Base-by-base conservation (phyloP, 2,113 vertebrate species). In the Apaloderma vittatum region DNA sequence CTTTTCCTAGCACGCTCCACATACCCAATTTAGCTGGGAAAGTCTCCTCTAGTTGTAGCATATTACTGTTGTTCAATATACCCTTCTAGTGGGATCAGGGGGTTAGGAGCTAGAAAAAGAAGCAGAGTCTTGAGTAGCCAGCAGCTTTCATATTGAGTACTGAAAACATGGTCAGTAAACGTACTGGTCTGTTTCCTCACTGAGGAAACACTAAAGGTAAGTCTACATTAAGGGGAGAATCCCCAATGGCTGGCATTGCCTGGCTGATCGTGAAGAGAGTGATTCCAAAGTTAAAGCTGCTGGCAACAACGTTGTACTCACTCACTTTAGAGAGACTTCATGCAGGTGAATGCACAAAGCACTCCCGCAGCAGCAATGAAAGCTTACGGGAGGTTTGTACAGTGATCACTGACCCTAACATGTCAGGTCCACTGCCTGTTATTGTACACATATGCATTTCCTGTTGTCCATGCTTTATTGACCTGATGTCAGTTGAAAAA, bases 401-500 rank as follows among this genome's bases (percentile, higher is more conserved):
- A 49, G n/a, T 52, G 66, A 82, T 73, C 77, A 79, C 66, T 85
- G 85, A 85, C 70, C 75, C 67, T 40, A 92, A 86, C 20, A 14
- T 54, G 34, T 65, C 45, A 90, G 68, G 48, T 80, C 91, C 87
- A 17, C 43, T 76, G 49, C 27, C 45, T 89, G 30, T 76, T 90
- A 75, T 61, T 66, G 37, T 32, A 89, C n/a, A 87, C 66, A 86
- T 83, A 75, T 67, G 65, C 7, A 46, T 34, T 72, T 84, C 45
- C 40, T 58, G 7, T 85, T 90, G 71, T 59, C 81, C 71, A 36
- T 30, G 20, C 79, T 92, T 94, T 89, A 82, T 85, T 92, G 78
- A 79, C 66, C 93, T 75, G 4, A 32, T 66, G 52, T 61, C 86
- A 91, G 26, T 32, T 61, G 52, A 78, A 92, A 90, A 91, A 73